A percentile compares a stretch with the other conserved stretches of the same genome.
Evolutionary conservation across 2,797 vertebrate genomes (phyloP).

Genomic region (Knipowitschia caucasica): DNA sequence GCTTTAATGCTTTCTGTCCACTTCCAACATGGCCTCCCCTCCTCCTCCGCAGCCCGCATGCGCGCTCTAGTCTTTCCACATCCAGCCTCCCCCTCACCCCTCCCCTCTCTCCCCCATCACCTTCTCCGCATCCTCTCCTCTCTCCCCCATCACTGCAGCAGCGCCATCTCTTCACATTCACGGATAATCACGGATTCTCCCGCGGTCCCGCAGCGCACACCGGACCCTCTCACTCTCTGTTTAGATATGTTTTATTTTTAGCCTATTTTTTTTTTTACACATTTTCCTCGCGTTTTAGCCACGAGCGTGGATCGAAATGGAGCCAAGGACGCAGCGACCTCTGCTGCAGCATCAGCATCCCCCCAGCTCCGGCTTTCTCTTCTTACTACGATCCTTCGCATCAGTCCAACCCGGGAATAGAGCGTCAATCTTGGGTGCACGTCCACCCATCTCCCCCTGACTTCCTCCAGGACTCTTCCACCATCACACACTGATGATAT

Average conservation of each 20-base stretch:
- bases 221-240: too few relatives aligned
- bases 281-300: too few relatives aligned
- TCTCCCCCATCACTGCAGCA: slow-evolving; percentile 5
- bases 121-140: neutral
- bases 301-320: neutral
- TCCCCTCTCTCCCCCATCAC: neutral
- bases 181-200: neutral
- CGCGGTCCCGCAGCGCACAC: neutral
- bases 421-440: neutral
- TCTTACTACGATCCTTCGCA: neutral
- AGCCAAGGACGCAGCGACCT: slow-evolving; percentile 6
- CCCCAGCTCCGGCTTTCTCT: neutral
- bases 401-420: neutral
- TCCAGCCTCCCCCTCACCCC: neutral
- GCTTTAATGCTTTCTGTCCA: too few relatives aligned
- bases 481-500: too few relatives aligned
- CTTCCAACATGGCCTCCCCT: neutral
- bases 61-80: neutral
- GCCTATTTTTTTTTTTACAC: neutral
- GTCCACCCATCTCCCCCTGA: too few relatives aligned
- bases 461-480: too few relatives aligned
- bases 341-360: slow-evolving; percentile 3
- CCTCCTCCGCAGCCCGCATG: neutral
- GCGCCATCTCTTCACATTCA: neutral
- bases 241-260: too few relatives aligned